A percentile compares a stretch with the other conserved stretches of the same genome.
Conservation (phyloP, 2,888 invertebrate species). For the Axea sp. region DNA sequence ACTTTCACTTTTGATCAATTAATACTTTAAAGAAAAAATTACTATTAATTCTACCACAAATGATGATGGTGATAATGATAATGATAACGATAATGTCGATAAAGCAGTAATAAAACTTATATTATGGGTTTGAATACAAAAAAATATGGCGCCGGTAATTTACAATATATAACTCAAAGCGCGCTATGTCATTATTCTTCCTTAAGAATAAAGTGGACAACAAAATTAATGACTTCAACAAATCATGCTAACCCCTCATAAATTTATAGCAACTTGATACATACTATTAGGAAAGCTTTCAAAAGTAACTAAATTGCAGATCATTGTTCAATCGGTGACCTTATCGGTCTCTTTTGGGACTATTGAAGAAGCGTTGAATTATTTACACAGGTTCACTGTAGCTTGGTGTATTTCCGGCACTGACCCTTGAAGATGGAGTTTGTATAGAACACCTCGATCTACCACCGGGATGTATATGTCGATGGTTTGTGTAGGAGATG, state of each 20-base stretch:
- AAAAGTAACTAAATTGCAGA: constrained; percentile 68
- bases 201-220: constrained; percentile 24
- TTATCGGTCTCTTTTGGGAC: constrained; percentile 64
- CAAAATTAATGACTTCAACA: constrained; percentile 48
- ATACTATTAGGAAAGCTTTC: constrained; percentile 71
- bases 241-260: constrained; percentile 71
- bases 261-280: constrained; percentile 73
- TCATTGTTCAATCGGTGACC: constrained; percentile 66
- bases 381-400: constrained; percentile 67
- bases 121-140: not conserved
- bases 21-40: no score
- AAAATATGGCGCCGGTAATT: not conserved
- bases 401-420: constrained; percentile 47
- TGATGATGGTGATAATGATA: no score
- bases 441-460: constrained; percentile 69
- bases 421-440: constrained; percentile 53
- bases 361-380: constrained; percentile 70
- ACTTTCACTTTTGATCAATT: no score
- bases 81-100: no score
- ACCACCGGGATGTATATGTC: constrained; percentile 65
- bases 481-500: constrained; percentile 74
- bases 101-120: no score
- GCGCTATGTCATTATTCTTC: constrained; percentile 38
- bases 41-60: no score
- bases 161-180: constrained; percentile 19